phyloP scores from a whole-genome alignment of 2,797 vertebrate species.

The Sebastolobus altivelis region DNA sequence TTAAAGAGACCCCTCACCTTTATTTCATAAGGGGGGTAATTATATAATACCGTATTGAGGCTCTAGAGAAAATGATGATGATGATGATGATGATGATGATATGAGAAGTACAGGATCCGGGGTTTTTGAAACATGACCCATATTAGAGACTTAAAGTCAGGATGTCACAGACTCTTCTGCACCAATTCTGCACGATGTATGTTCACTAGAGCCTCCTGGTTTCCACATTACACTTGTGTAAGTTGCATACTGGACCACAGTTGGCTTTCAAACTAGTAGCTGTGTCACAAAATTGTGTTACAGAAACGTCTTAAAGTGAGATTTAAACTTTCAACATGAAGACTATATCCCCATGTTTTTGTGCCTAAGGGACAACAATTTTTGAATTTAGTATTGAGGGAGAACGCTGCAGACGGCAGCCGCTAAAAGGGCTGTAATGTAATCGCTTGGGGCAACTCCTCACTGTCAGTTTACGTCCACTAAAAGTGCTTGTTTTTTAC shows the following conservation, averaged over 20 bases:
- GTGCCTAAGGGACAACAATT: too few relatives aligned
- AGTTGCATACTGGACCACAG: neutral
- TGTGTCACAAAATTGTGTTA: neutral
- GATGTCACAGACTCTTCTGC: neutral
- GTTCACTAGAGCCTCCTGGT: neutral
- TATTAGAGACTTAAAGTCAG: neutral
- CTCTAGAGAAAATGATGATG: neutral
- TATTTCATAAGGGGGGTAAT: neutral
- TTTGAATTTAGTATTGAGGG: too few relatives aligned
- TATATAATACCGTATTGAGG: neutral
- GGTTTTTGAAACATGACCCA: neutral
- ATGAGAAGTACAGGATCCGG: neutral
- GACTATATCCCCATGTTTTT: too few relatives aligned
- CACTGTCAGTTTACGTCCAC: too few relatives aligned
- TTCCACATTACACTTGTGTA: neutral
- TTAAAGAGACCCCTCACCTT: neutral
- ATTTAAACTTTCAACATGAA: neutral
- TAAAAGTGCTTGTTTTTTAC: too few relatives aligned
- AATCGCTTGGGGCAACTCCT: too few relatives aligned
- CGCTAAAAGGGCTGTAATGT: too few relatives aligned
- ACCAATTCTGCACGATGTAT: neutral
- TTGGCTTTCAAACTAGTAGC: neutral
- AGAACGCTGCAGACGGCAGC: too few relatives aligned
- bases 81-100: too few relatives aligned
- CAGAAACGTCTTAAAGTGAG: neutral